Evolutionary conservation across 2,113 vertebrate genomes (phyloP), one percentile per base, ranked within the genome.

Genomic region (Eretmochelys imbricata): DNA sequence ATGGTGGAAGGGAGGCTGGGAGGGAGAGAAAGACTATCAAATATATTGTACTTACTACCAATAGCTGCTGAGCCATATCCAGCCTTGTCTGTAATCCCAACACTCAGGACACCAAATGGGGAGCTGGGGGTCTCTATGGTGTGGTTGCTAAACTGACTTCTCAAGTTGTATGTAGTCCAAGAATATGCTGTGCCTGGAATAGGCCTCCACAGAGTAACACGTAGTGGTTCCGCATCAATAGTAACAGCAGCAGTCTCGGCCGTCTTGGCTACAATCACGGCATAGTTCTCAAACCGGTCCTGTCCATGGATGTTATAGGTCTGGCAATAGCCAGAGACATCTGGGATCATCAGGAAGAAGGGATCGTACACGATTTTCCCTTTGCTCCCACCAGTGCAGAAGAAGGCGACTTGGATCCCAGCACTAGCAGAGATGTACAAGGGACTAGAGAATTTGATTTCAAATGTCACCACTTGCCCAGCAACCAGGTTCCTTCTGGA

Each of bases 331-430:
- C 4, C 91, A 20, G 98, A 91, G 4, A 88, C 94, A 29, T 98
- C 91, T 25, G 98, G 57, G 20, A 99, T 88, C 51, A 78, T 97
- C 19, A 94, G 96, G 75, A 98, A 94, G 95, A 98, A 98, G 3
- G 98, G 98, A 89, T 98, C 98, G 1, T 97, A 97, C 8, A 6
- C 11, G 10, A 24, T 29, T 4, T 65, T 10, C 29, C 79, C 80
- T 31, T 80, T n/a, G 11, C 31, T 80, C 22, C 94, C 90, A 24
- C 98, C 98, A 6, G 98, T 98, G 72, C 97, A 97, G 50, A 98
- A 96, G 80, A 98, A 75, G 38, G 98, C 86, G 5, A 98, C 98
- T 92, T 98, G 98, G 76, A 99, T 96, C 46, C 98, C 98, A 38
- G 96, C 97, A 92, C 97, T 95, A 75, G 98, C 96, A 29, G 94